Conservation (phyloP, 2,888 invertebrate species). For the Hydrotaea cyrtoneurina region DNA sequence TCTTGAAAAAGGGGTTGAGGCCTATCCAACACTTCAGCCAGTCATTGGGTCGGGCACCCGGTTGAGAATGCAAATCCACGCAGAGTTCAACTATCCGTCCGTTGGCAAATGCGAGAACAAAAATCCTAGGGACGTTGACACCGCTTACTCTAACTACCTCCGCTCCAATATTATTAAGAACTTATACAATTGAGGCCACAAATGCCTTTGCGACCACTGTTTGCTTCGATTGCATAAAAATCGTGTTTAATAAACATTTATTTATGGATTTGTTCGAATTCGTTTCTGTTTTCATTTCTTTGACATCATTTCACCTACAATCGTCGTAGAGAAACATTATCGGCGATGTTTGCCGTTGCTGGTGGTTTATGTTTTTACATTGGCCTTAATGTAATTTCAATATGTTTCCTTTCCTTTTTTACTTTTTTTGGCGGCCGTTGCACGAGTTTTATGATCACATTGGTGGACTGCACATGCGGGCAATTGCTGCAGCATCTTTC, state of each 20-base stretch:
- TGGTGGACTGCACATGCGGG: background rate
- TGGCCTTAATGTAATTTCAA: slow-evolving; percentile 46
- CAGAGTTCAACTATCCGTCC: too few species aligned
- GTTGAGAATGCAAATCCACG: too few species aligned
- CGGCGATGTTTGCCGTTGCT: slow-evolving; percentile 2
- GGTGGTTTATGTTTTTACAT: background rate
- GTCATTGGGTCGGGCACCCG: too few species aligned
- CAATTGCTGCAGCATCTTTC: slow-evolving; percentile 14
- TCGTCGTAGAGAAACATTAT: slow-evolving; percentile 31
- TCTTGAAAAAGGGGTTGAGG: too few species aligned
- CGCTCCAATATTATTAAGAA: too few species aligned
- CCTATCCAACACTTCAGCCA: too few species aligned
- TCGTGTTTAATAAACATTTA: slow-evolving; percentile 51
- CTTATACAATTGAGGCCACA: too few species aligned
- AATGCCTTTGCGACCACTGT: background rate
- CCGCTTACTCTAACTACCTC: too few species aligned
- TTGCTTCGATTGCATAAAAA: slow-evolving; percentile 50
- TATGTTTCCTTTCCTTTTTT: slow-evolving; percentile 48
- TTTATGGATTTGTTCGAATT: slow-evolving; percentile 48
- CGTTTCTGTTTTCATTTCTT: slow-evolving; percentile 32
- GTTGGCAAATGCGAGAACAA: too few species aligned
- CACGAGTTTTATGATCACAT: slow-evolving; percentile 46
- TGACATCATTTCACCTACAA: slow-evolving; percentile 60
- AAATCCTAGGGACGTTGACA: too few species aligned
- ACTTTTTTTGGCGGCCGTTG: slow-evolving; percentile 17